These are phyloP conservation scores for Astropecten irregularis DNA, from an alignment of 53 echinoderm and acorn worm species.

Conservation along the genomic window DNA sequence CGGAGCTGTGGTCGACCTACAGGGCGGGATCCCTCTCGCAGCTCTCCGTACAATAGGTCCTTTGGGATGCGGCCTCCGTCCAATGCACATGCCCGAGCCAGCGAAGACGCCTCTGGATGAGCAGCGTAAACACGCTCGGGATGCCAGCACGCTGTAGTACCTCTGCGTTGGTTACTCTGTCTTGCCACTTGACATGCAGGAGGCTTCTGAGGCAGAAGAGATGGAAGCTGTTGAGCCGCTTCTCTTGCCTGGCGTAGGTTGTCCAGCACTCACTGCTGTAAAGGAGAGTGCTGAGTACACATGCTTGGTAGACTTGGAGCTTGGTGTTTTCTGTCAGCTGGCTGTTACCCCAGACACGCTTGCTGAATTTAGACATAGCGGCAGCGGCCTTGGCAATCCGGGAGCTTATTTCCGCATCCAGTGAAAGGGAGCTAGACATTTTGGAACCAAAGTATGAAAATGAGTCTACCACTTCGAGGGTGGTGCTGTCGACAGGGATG, in stretches of 20 bases:
- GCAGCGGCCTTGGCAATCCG: neutral
- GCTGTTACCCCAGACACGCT: conserved; percentile 22
- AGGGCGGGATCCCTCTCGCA: too few relatives aligned
- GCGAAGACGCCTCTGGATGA: neutral
- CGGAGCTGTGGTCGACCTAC: too few relatives aligned
- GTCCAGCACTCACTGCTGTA: conserved; percentile 39
- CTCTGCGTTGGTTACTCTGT: neutral
- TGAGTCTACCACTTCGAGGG: conserved; percentile 7
- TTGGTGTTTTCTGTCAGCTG: conserved; percentile 6
- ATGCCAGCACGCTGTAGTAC: neutral
- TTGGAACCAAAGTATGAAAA: conserved; percentile 68
- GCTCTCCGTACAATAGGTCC: too few relatives aligned
- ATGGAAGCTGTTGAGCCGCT: conserved; percentile 16
- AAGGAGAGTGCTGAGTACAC: conserved; percentile 21
- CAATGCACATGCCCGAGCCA: conserved; percentile 8
- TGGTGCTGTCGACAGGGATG: conserved; percentile 45
- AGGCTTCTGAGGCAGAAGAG: neutral
- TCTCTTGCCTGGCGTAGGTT: conserved; percentile 17
- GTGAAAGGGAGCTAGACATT: conserved; percentile 35
- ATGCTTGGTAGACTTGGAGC: conserved; percentile 15
- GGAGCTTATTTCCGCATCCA: conserved; percentile 18
- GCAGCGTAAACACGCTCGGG: neutral
- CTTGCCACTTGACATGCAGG: neutral
- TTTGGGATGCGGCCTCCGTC: too few relatives aligned
- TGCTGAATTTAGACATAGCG: neutral